A percentile compares a stretch with the other conserved stretches of the same genome.
phyloP scores from a whole-genome alignment of 2,888 invertebrate species.

The Lasius platythorax region DNA sequence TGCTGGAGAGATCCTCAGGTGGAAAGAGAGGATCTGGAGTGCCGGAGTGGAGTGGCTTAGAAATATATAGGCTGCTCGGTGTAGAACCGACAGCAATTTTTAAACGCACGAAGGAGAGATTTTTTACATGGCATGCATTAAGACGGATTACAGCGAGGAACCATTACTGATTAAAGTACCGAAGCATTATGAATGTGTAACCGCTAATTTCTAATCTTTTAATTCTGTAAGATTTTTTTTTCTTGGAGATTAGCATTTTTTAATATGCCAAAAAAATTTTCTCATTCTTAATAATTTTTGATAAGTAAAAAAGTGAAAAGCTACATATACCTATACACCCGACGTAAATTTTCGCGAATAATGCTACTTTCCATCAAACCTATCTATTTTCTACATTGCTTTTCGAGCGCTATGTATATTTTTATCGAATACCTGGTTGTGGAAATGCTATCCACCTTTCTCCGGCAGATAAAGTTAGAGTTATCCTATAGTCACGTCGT shows the following conservation, averaged over 20 bases:
- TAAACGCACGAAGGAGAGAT: conserved; percentile 37
- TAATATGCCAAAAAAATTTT: neutral
- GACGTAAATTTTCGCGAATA: neutral
- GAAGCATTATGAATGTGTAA: neutral
- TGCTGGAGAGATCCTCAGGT: conserved; percentile 54
- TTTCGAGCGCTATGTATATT: conserved; percentile 22
- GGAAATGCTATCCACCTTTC: conserved; percentile 1
- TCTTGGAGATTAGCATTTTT: neutral
- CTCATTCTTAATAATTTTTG: neutral
- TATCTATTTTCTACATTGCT: neutral
- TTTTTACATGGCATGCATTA: conserved; percentile 43
- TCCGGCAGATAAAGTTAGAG: conserved; percentile 33
- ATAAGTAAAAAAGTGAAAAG: neutral
- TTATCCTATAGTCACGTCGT: conserved; percentile 6
- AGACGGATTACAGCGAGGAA: conserved; percentile 31
- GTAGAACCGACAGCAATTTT: conserved; percentile 46
- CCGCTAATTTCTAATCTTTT: neutral
- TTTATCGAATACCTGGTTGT: neutral
- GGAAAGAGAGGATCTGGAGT: conserved; percentile 47
- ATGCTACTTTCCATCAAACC: neutral
- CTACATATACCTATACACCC: neutral
- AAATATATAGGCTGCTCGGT: conserved; percentile 52
- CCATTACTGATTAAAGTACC: conserved; percentile 25
- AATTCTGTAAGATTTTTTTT: neutral
- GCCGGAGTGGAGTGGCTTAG: conserved; percentile 48